Evolutionary conservation across 2,113 vertebrate genomes (phyloP).

Genomic region (Neolamprologus brichardi): DNA sequence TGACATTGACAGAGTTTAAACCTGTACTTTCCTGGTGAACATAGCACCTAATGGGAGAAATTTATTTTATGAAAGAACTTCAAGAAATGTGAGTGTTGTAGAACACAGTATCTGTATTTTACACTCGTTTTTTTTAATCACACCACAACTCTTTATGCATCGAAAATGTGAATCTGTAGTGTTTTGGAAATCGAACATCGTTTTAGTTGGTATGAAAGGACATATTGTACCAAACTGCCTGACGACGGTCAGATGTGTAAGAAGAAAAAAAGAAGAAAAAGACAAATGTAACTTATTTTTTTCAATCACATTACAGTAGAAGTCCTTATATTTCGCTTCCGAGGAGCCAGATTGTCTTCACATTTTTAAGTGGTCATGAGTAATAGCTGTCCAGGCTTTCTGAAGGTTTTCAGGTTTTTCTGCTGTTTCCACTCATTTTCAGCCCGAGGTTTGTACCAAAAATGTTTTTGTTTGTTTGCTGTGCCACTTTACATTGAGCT

Average conservation of each 20-base stretch:
- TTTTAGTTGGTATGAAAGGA: neutral
- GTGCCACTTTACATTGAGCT: neutral
- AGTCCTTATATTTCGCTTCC: neutral
- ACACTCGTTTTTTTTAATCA: accelerated
- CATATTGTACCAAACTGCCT: neutral
- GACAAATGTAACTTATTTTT: neutral
- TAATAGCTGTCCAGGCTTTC: neutral
- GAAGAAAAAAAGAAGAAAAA: neutral
- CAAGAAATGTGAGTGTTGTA: neutral
- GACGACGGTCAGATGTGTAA: neutral
- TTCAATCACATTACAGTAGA: neutral
- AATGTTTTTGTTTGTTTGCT: neutral
- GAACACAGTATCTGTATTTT: neutral
- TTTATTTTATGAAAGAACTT: neutral
- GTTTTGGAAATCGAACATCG: neutral
- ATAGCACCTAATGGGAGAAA: neutral
- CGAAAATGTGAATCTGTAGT: neutral
- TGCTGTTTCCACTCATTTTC: neutral
- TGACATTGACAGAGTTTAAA: neutral
- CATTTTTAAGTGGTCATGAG: neutral
- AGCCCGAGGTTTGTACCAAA: neutral
- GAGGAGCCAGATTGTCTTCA: neutral
- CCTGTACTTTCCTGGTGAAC: neutral
- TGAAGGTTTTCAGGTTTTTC: neutral
- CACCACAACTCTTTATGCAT: neutral